These are phyloP conservation scores for Leptoclinus maculatus DNA, from an alignment of 2,797 vertebrate species.

Conservation along the genomic window DNA sequence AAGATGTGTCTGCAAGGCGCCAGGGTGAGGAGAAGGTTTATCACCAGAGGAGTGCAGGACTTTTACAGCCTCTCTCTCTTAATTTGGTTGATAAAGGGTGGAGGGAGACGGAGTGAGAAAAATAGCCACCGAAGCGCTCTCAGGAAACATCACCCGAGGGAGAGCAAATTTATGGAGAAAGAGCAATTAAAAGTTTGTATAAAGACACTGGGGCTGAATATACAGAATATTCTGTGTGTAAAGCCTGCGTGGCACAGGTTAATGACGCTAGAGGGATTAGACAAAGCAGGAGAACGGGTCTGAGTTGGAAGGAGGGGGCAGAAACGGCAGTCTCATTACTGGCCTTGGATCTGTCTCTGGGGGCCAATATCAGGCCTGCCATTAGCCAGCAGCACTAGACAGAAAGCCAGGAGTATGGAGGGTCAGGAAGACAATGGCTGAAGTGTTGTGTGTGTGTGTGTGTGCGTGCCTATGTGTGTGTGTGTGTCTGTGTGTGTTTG, in stretches of 20 bases:
- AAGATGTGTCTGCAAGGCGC: constrained; percentile 47
- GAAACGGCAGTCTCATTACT: constrained; percentile 79
- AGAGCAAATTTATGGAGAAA: constrained; percentile 69
- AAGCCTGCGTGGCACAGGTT: constrained; percentile 75
- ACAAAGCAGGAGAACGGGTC: constrained; percentile 49
- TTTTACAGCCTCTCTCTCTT: constrained; percentile 55
- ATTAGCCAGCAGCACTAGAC: constrained; percentile 62
- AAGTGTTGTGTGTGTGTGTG: not conserved
- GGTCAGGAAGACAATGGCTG: constrained; percentile 50
- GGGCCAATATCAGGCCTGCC: constrained; percentile 65
- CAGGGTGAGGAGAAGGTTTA: constrained; percentile 58
- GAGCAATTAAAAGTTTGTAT: constrained; percentile 80
- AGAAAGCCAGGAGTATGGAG: constrained; percentile 45
- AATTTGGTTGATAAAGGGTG: constrained; percentile 54
- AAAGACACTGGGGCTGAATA: constrained; percentile 67
- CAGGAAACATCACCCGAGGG: constrained; percentile 62
- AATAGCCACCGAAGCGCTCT: constrained; percentile 48
- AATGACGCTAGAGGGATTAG: constrained; percentile 78
- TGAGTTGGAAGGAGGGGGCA: constrained; percentile 49
- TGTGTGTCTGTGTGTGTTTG: not conserved
- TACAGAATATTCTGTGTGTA: constrained; percentile 64
- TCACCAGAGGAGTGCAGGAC: constrained; percentile 46
- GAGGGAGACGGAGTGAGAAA: constrained; percentile 55
- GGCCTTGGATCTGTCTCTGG: constrained; percentile 69
- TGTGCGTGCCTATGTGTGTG: not conserved